Evolutionary conservation across 2,113 vertebrate species (phyloP), one percentile per base, ranked within the genome.

Genomic region (Gobiocypris rarus): DNA sequence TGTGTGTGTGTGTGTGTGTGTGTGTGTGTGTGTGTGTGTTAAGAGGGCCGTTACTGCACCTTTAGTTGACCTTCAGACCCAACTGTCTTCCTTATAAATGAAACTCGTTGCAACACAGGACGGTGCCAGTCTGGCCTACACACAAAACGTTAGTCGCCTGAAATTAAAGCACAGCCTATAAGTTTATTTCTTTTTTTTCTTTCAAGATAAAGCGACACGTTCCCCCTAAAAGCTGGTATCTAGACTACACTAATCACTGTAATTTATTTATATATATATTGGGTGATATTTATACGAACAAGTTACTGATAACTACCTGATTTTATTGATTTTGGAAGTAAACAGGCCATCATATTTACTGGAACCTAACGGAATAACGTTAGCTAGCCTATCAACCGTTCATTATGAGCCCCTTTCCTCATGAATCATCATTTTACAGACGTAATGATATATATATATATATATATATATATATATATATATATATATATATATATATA

Each of bases 311-410:
- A 52, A 28, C 2, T 48, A 22, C 10, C 5, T 9, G 2, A 14
- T 79, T 45, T 79, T 48, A 26, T n/a, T 48, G n/a, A 28, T 61
- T 43, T 19, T 63, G 13, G n/a, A 45, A 24, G 56, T 24, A 45
- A 61, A 78, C 43, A 3, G 41, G 82, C 88, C 90, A 91, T 94
- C 90, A 90, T 90, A 92, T 93, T 90, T 92, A 7, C 92, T 3
- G 77, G 41, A 76, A 91, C 88, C 83, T 94, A 94, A 94, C 93
- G 93, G 92, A 91, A 92, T n/a, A n/a, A n/a, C n/a, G n/a, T n/a
- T n/a, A n/a, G n/a, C n/a, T n/a, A n/a, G n/a, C n/a, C 1, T 91
- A 92, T 87, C 90, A 61, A 4, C 59, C 50, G 61, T 56, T 83
- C 75, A 75, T 45, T 81, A 71, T 83, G 84, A 71, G 17, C 56